These are phyloP conservation scores for Leptodactylus fallax DNA, from an alignment of 2,797 vertebrate genomes.

Conservation along the genomic window DNA sequence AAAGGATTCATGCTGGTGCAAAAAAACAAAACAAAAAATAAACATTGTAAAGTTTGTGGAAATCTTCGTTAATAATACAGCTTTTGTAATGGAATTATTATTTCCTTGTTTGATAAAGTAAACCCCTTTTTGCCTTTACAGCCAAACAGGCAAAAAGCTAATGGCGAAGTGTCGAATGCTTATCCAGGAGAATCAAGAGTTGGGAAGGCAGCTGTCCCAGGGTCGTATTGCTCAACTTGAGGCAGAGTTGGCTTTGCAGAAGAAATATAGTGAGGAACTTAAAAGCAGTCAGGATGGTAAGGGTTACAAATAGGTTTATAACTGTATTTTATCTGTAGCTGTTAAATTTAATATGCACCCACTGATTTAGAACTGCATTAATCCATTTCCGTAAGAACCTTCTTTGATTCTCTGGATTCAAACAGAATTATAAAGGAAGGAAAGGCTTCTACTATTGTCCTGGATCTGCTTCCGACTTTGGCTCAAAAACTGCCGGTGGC, in stretches of 20 bases:
- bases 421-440: too few relatives aligned
- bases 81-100: slow-evolving; percentile 67
- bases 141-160: slow-evolving; percentile 99
- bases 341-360: background rate
- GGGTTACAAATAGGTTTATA: slow-evolving; percentile 66
- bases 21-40: too few relatives aligned
- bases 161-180: slow-evolving; percentile 99
- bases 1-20: slow-evolving; percentile 64
- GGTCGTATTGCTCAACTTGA: slow-evolving; percentile 98
- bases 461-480: too few relatives aligned
- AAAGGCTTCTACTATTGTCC: too few relatives aligned
- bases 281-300: slow-evolving; percentile 99
- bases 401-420: too few relatives aligned
- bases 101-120: slow-evolving; percentile 92
- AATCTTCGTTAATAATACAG: too few relatives aligned
- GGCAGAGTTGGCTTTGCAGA: slow-evolving; percentile 98
- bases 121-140: slow-evolving; percentile 94
- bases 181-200: slow-evolving; percentile 99
- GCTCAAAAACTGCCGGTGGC: too few relatives aligned
- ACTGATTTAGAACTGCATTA: background rate
- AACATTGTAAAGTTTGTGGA: too few relatives aligned
- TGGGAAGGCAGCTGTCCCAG: slow-evolving; percentile 98
- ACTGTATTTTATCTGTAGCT: background rate
- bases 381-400: background rate
- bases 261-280: slow-evolving; percentile 99